Evolutionary conservation across 2,113 vertebrate genomes (phyloP), one percentile per base, ranked within the genome.

Genomic region (Uria lomvia): DNA sequence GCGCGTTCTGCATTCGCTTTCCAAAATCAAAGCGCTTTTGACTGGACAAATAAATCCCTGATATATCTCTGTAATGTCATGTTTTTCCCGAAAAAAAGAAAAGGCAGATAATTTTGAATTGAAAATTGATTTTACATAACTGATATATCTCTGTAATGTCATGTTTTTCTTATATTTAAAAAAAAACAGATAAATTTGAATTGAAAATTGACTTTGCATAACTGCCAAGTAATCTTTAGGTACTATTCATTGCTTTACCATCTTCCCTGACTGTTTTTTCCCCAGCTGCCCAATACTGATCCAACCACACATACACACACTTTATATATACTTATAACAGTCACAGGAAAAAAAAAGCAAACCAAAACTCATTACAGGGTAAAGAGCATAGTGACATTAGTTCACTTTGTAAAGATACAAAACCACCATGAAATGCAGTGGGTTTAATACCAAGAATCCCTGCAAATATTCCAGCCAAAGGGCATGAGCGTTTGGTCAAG

Each of bases 1-100:
- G 24, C 8, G 0, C 56, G 40, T 52, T 79, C 72, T 49, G 47
- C 42, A 32, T 66, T 82, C 72, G 40, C 29, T 82, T 94, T 81
- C 53, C 34, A 85, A 91, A 94, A 85, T 89, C 81, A 81, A 95
- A 91, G 70, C 70, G 29, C 15, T 93, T 94, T 87, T 87, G 70
- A 58, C 53, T 47, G 70, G 52, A n/a, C 66, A 85, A 88, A 92
- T 92, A 92, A 86, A 92, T 89, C 80, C 91, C 30, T 1, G 3
- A 11, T 66, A 18, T 88, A 77, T 22, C 23, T 93, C 55, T 77
- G 15, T 32, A 75, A 86, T 11, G 17, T 36, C 14, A 29, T 42
- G 18, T 11, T 68, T 56, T 76, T 40, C 17, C 11, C 14, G 18
- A 47, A 15, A 36, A 45, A 49, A 80, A 58, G 45, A 47, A 75